phyloP scores from a whole-genome alignment of 2,888 invertebrate genomes.

The Diarsia mendica region DNA sequence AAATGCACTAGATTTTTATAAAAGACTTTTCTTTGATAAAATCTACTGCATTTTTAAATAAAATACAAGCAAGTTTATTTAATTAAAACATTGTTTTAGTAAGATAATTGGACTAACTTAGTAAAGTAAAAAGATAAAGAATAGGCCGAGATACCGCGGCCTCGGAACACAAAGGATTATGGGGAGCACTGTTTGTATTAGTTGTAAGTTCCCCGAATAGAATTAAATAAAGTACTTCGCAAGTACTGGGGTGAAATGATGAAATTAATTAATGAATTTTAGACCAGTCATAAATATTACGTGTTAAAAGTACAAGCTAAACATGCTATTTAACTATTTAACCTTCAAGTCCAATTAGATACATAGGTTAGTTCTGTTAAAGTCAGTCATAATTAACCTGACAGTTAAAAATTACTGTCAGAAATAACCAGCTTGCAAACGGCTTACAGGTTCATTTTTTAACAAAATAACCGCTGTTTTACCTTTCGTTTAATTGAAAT shows the following conservation, averaged over 20 bases:
- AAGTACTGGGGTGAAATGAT: background rate
- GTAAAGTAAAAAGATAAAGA: background rate
- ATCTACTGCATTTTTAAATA: background rate
- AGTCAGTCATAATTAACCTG: constrained; percentile 4
- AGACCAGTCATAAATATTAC: background rate
- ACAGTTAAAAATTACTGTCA: background rate
- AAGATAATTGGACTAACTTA: background rate
- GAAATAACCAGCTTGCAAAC: background rate
- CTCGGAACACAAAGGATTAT: too few species aligned
- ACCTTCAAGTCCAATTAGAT: background rate
- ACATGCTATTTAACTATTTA: background rate
- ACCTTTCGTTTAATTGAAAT: constrained; percentile 3
- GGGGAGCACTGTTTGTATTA: too few species aligned
- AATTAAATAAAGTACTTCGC: background rate
- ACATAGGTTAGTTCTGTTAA: background rate
- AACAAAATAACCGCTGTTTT: background rate
- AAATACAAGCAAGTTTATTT: background rate
- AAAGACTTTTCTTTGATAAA: too few species aligned
- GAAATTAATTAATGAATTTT: background rate
- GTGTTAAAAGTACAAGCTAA: background rate
- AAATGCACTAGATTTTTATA: too few species aligned
- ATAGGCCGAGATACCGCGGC: background rate
- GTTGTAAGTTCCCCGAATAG: too few species aligned
- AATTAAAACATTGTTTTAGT: background rate
- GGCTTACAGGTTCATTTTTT: background rate